A percentile compares a stretch with the other conserved stretches of the same genome.
Conservation (phyloP, 2,113 vertebrate species). For the Steatornis caripensis region DNA sequence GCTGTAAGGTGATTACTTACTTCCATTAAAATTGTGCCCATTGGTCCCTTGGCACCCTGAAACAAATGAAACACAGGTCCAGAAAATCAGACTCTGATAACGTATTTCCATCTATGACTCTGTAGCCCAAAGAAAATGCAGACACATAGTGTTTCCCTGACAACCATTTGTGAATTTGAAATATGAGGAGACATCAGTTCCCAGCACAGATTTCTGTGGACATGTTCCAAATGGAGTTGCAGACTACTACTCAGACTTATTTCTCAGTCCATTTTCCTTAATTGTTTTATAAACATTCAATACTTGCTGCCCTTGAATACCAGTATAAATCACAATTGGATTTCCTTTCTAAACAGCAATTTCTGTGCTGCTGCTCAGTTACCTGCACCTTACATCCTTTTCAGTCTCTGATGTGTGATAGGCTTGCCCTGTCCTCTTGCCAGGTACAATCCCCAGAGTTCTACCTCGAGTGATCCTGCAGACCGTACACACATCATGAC, state of each 20-base stretch:
- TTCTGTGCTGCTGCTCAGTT: background rate
- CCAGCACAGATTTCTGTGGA: background rate
- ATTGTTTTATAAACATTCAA: background rate
- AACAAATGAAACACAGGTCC: background rate
- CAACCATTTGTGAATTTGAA: background rate
- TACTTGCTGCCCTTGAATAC: background rate
- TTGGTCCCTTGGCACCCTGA: slow-evolving; percentile 80
- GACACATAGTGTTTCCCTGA: background rate
- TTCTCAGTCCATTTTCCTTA: background rate
- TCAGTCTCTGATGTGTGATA: background rate
- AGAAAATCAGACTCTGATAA: background rate
- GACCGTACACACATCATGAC: background rate
- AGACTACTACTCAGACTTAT: background rate
- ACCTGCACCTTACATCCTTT: background rate
- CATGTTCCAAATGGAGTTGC: background rate
- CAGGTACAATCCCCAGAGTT: background rate
- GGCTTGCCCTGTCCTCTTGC: background rate
- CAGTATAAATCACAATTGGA: background rate
- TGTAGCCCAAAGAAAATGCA: background rate
- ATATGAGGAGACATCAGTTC: background rate
- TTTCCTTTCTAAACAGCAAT: background rate
- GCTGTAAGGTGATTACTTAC: slow-evolving; percentile 69
- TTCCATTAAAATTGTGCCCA: slow-evolving; percentile 58
- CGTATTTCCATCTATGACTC: background rate
- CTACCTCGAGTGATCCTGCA: background rate